phyloP scores from a whole-genome alignment of 2,797 vertebrate genomes.

The Hemibagrus guttatus region DNA sequence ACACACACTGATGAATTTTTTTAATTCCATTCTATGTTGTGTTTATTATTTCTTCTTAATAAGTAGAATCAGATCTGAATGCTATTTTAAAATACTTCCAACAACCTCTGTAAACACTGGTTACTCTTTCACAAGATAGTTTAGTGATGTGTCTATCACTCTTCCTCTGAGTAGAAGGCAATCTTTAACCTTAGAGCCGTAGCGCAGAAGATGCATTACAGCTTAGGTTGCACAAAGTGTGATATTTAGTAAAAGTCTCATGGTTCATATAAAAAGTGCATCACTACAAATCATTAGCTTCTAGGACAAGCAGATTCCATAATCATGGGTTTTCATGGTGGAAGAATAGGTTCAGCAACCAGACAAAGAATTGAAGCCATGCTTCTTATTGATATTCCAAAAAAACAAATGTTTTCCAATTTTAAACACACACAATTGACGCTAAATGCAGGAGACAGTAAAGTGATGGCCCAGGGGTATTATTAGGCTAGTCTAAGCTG shows the following conservation, averaged over 20 bases:
- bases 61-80: background rate
- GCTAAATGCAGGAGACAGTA: background rate
- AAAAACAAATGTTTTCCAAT: no score
- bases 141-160: background rate
- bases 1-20: background rate
- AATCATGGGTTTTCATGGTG: background rate
- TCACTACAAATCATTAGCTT: background rate
- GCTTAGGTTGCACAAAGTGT: background rate
- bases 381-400: background rate
- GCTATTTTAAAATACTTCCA: background rate
- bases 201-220: background rate
- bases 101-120: background rate
- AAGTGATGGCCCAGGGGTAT: background rate
- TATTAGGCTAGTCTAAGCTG: background rate
- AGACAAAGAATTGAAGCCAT: background rate
- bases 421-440: no score
- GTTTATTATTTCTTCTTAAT: background rate
- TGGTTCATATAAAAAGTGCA: background rate
- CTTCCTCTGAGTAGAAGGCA: background rate
- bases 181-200: background rate
- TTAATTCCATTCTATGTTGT: background rate
- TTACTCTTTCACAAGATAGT: conserved; percentile 34
- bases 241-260: background rate
- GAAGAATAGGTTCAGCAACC: background rate
- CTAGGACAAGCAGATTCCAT: background rate